Evolutionary conservation across 1,140 invertebrate species (phyloP).

Genomic region (Platorchestia sp.): DNA sequence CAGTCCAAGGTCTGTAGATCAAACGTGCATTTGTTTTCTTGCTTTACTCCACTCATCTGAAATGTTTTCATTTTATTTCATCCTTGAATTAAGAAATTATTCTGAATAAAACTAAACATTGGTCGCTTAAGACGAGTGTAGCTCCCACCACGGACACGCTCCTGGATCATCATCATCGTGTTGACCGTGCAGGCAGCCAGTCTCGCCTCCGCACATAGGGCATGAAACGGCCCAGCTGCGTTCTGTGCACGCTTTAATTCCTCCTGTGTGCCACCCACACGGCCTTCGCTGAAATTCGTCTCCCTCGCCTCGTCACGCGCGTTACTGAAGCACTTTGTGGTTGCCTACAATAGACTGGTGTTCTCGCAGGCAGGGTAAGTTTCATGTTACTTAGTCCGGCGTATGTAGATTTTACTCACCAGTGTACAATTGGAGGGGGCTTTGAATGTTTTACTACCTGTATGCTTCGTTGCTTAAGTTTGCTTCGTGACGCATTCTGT

Average conservation of each 20-base stretch:
- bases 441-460: background rate
- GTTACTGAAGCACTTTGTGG: background rate
- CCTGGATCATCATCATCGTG: background rate
- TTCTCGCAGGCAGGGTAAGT: background rate
- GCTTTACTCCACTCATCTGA: background rate
- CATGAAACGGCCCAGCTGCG: background rate
- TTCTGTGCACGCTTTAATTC: background rate
- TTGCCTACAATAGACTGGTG: background rate
- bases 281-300: background rate
- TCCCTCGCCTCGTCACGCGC: background rate
- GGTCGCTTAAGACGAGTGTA: background rate
- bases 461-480: background rate
- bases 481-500: no score
- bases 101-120: background rate
- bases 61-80: background rate
- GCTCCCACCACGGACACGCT: background rate
- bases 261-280: background rate
- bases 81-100: background rate
- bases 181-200: background rate
- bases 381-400: background rate
- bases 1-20: background rate
- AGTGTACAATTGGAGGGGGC: background rate
- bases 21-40: background rate
- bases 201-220: background rate
- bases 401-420: background rate